Conservation (phyloP, 2,113 vertebrate genomes). For the Leucosticte australis region DNA sequence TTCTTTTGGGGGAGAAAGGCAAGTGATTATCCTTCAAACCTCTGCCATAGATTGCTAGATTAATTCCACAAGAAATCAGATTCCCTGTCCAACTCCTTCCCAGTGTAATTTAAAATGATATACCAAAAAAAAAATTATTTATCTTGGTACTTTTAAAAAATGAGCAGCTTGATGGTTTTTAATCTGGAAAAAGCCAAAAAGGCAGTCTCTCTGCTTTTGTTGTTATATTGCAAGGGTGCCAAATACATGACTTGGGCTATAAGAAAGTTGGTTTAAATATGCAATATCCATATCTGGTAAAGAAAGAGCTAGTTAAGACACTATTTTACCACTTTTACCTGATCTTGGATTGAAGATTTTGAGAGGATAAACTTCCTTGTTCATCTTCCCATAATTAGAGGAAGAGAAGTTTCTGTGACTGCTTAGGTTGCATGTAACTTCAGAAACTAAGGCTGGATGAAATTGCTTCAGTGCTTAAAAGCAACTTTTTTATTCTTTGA, state of each 20-base stretch:
- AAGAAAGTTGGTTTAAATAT: not conserved
- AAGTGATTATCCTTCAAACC: not conserved
- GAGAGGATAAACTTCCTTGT: not conserved
- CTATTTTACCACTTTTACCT: not conserved
- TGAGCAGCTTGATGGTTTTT: not conserved
- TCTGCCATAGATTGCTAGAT: not conserved
- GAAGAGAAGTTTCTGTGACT: not conserved
- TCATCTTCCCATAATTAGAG: not conserved
- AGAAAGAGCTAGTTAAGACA: not conserved
- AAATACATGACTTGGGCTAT: not conserved
- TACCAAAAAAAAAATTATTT: not conserved
- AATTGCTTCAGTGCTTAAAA: not conserved
- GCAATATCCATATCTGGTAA: not conserved
- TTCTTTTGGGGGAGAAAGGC: not conserved
- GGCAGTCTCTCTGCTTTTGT: not conserved
- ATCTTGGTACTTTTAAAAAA: not conserved
- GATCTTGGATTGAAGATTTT: not conserved
- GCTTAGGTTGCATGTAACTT: not conserved
- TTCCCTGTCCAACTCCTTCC: accelerated
- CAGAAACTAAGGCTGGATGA: not conserved
- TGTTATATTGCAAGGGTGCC: not conserved
- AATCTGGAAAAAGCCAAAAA: not conserved
- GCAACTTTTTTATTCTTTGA: not conserved
- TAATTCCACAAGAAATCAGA: not conserved
- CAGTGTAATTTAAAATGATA: not conserved